A percentile compares a stretch with the other conserved stretches of the same genome.
phyloP scores from a whole-genome alignment of 2,113 vertebrate species.

The Pao palembangensis region DNA sequence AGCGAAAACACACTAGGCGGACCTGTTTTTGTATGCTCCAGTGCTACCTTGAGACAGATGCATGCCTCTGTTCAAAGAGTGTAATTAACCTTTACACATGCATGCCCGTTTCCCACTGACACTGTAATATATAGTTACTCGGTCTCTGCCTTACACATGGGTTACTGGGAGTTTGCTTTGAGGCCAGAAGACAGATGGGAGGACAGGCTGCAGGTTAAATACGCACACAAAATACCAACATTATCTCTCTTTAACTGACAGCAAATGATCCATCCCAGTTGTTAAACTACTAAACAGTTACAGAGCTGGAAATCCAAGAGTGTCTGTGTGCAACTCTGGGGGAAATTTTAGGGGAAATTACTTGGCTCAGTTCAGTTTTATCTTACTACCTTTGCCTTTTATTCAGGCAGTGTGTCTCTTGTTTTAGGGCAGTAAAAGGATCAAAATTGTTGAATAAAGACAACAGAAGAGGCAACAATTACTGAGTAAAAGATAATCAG shows the following conservation, averaged over 20 bases:
- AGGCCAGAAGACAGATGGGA: constrained; percentile 11
- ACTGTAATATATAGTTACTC: constrained; percentile 26
- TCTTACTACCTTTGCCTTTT: no score
- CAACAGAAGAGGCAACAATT: neutral
- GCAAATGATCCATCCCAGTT: neutral
- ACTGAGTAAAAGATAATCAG: constrained; percentile 37
- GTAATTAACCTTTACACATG: constrained; percentile 44
- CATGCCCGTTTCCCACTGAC: constrained; percentile 20
- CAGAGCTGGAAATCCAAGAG: neutral
- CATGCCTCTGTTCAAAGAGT: constrained; percentile 7
- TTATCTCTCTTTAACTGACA: neutral
- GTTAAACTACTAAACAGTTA: constrained; percentile 2
- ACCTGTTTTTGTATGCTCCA: constrained; percentile 5
- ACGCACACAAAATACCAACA: neutral
- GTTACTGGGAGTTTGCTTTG: constrained; percentile 5
- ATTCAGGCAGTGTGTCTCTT: neutral
- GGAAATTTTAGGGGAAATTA: neutral
- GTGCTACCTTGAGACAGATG: constrained; percentile 18
- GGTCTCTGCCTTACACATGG: neutral
- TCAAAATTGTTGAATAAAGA: constrained; percentile 11
- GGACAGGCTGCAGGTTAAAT: constrained; percentile 3
- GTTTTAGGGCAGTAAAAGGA: constrained; percentile 3
- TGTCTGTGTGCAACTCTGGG: neutral
- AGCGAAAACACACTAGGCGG: no score
- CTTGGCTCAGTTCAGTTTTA: neutral